These are phyloP conservation scores for Drosophila anceps DNA, from an alignment of 2,888 invertebrate species.

Conservation along the genomic window DNA sequence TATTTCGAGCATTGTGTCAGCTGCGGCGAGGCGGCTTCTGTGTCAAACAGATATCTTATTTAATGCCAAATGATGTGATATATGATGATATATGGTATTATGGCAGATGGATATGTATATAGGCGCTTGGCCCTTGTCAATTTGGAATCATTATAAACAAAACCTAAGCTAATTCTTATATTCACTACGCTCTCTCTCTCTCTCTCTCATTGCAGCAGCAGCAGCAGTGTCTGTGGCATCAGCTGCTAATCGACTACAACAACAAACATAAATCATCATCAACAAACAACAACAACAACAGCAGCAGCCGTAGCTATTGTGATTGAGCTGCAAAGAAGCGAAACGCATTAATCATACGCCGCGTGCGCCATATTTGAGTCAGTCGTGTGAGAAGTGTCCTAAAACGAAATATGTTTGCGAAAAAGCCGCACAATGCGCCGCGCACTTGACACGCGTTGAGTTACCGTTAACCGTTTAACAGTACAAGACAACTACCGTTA, in stretches of 20 bases:
- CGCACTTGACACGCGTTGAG: constrained; percentile 82
- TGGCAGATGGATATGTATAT: neutral
- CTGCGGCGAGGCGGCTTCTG: constrained; percentile 14
- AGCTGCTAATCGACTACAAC: constrained; percentile 60
- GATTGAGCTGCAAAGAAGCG: constrained; percentile 51
- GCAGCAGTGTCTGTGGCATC: constrained; percentile 45
- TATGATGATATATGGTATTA: neutral
- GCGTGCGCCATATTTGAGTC: constrained; percentile 32
- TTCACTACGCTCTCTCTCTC: no score
- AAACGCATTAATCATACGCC: constrained; percentile 71
- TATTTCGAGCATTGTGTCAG: constrained; percentile 25
- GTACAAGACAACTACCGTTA: constrained; percentile 1
- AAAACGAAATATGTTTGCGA: constrained; percentile 74
- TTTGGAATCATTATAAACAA: constrained; percentile 37
- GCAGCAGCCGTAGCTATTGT: constrained; percentile 5
- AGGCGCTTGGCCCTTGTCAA: constrained; percentile 38
- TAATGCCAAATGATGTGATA: constrained; percentile 1
- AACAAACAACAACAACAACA: constrained; percentile 16
- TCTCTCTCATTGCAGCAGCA: constrained; percentile 15
- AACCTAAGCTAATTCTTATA: constrained; percentile 39
- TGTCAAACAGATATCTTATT: constrained; percentile 10
- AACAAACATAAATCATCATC: constrained; percentile 71
- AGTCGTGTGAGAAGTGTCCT: constrained; percentile 27
- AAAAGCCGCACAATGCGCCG: constrained; percentile 68
- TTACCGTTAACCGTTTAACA: constrained; percentile 13